Evolutionary conservation across 2,113 vertebrate species (phyloP).

Genomic region (Eolophus roseicapilla): DNA sequence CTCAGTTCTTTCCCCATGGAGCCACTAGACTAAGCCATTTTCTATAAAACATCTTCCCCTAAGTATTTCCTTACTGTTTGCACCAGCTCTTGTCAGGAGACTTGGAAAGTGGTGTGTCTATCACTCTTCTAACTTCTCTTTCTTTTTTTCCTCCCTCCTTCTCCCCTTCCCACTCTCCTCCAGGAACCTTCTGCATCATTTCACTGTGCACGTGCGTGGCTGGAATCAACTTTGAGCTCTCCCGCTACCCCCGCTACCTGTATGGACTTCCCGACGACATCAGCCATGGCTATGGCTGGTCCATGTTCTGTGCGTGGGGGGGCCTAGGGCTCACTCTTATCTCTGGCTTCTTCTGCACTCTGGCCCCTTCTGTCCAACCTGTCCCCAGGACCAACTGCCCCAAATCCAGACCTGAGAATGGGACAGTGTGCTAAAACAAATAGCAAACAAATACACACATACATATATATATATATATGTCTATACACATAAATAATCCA

Average conservation of each 20-base stretch:
- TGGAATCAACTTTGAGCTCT: constrained; percentile 97
- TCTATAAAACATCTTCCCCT: background rate
- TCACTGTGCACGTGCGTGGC: constrained; percentile 97
- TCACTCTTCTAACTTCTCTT: constrained; percentile 41
- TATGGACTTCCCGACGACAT: constrained; percentile 95
- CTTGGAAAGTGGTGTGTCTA: background rate
- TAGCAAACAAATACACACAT: background rate
- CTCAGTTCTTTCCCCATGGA: background rate
- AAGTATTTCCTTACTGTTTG: background rate
- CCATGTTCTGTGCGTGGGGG: constrained; percentile 98
- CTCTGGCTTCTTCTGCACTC: constrained; percentile 97
- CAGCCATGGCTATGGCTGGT: constrained; percentile 97
- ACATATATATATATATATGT: background rate
- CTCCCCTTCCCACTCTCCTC: constrained; percentile 27
- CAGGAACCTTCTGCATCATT: constrained; percentile 98
- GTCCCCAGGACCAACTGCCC: constrained; percentile 94
- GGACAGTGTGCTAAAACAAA: constrained; percentile 91
- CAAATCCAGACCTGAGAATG: constrained; percentile 95
- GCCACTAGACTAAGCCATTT: background rate
- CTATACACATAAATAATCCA: background rate
- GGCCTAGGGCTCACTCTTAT: constrained; percentile 95
- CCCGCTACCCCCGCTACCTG: constrained; percentile 92
- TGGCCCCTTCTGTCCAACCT: constrained; percentile 95
- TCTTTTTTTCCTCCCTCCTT: constrained; percentile 4
- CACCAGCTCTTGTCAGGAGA: background rate